phyloP scores from a whole-genome alignment of 2,113 vertebrate genomes.

The Alaudala cheleensis region DNA sequence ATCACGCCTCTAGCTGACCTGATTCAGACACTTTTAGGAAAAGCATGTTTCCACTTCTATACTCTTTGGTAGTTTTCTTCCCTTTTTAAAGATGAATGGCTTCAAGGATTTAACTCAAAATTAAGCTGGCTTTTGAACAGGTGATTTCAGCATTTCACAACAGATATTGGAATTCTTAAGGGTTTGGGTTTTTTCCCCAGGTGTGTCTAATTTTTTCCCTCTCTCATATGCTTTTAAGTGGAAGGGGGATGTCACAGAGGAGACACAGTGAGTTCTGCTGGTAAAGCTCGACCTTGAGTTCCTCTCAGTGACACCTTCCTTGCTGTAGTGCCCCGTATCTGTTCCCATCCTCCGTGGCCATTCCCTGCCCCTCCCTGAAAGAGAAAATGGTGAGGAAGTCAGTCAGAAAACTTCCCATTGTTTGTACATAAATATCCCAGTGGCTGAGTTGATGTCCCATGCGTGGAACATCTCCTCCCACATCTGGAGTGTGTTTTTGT shows the following conservation, averaged over 20 bases:
- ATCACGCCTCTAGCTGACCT: not conserved
- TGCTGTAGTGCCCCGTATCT: rapidly evolving
- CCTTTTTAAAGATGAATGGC: not conserved
- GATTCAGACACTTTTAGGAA: not conserved
- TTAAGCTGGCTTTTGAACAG: not conserved
- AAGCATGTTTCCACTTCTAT: rapidly evolving
- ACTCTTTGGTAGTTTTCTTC: not conserved
- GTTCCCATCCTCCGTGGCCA: rapidly evolving
- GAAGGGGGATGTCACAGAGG: not conserved
- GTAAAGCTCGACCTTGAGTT: not conserved
- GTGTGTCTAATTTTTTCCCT: not conserved
- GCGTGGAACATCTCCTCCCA: rapidly evolving
- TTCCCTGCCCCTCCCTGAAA: not conserved
- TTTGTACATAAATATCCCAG: not conserved
- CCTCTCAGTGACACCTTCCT: not conserved
- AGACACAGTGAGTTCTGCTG: not conserved
- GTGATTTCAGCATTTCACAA: not conserved
- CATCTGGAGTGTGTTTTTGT: not conserved
- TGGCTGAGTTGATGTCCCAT: not conserved
- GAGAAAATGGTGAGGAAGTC: not conserved
- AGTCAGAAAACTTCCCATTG: not conserved
- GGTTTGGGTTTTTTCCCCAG: rapidly evolving
- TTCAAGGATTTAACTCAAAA: not conserved
- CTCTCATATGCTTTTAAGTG: not conserved
- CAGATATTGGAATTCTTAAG: not conserved